phyloP scores from a whole-genome alignment of 2,113 vertebrate species.

The Anhinga rufa region DNA sequence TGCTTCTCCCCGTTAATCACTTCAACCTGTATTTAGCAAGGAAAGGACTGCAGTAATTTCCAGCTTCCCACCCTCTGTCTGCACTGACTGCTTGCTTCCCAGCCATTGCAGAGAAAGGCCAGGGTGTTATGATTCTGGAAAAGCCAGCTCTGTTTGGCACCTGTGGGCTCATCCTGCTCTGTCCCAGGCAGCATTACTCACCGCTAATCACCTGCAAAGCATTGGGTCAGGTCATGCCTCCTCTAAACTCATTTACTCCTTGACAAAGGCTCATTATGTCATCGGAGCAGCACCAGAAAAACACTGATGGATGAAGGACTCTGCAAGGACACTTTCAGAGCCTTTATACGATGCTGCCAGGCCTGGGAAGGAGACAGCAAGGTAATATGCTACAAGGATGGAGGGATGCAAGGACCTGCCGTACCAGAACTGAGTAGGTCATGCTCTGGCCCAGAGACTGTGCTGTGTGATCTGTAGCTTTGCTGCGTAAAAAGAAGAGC shows the following conservation, averaged over 20 bases:
- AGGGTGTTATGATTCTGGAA: rapidly evolving
- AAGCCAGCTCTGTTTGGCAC: not conserved
- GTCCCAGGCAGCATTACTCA: not conserved
- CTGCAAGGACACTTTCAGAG: not conserved
- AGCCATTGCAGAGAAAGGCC: not conserved
- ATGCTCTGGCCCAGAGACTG: not conserved
- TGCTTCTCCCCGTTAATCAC: not conserved
- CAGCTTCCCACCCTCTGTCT: not conserved
- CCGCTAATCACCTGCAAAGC: not conserved
- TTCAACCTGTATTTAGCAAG: not conserved
- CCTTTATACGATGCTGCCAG: not conserved
- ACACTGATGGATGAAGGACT: not conserved
- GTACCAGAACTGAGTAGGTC: rapidly evolving
- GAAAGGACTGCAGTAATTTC: not conserved
- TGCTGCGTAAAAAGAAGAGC: not conserved
- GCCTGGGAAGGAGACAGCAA: not conserved
- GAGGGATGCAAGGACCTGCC: not conserved
- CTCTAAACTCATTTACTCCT: not conserved
- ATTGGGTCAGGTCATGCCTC: not conserved
- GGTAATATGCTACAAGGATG: not conserved
- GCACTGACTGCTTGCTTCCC: not conserved
- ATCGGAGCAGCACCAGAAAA: not conserved
- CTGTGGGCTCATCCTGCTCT: not conserved
- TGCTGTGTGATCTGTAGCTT: rapidly evolving
- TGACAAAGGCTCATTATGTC: not conserved